phyloP scores from a whole-genome alignment of 2,888 invertebrate species.

The Schizaphis graminum region DNA sequence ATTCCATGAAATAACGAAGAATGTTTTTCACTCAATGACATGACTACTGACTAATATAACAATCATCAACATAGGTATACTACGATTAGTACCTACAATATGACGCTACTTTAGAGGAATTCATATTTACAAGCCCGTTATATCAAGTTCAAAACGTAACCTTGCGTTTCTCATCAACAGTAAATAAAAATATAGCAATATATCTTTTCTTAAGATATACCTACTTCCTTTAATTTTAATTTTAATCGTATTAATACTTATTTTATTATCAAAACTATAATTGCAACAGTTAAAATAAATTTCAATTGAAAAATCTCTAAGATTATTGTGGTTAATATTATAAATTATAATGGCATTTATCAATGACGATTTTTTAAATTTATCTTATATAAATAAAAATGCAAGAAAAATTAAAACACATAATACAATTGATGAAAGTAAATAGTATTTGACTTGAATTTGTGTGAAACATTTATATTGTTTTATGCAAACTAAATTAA shows the following conservation, averaged over 20 bases:
- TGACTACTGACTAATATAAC: not conserved
- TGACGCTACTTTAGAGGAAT: slow-evolving; percentile 3
- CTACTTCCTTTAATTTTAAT: not conserved
- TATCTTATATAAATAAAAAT: not conserved
- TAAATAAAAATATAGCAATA: not conserved
- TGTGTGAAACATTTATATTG: not conserved
- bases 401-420: too few relatives aligned
- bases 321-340: not conserved
- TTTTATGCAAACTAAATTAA: not conserved
- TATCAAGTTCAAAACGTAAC: not conserved
- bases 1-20: slow-evolving; percentile 14
- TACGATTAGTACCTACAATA: not conserved
- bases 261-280: not conserved
- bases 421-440: not conserved
- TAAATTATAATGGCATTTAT: not conserved
- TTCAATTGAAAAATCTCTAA: not conserved
- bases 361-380: not conserved
- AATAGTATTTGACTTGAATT: not conserved
- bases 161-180: not conserved
- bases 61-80: not conserved
- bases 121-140: not conserved
- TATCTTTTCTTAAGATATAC: not conserved
- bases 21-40: slow-evolving; percentile 18
- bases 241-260: not conserved
- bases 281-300: not conserved